Percentiles rank a stretch among this genome's conserved stretches.
Conservation (phyloP, 2,888 invertebrate species). For the Adelognathus sp. region DNA sequence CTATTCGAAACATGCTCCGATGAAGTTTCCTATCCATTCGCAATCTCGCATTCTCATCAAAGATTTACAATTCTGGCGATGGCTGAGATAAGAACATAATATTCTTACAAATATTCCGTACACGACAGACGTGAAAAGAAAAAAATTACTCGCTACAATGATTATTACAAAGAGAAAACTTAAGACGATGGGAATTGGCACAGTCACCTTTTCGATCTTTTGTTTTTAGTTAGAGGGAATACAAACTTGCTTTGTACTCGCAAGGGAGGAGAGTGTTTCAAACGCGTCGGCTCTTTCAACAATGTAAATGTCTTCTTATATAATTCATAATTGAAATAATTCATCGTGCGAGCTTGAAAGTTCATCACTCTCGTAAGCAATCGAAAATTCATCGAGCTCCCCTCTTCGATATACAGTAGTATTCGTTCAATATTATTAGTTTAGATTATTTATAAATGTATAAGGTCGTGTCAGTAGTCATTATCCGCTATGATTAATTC, state of each 20-base stretch:
- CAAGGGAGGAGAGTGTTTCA: conserved; percentile 47
- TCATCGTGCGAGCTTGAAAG: not conserved
- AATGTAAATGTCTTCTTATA: conserved; percentile 21
- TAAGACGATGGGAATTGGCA: conserved; percentile 53
- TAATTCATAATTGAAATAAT: conserved; percentile 42
- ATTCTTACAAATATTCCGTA: conserved; percentile 32
- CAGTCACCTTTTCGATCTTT: conserved; percentile 42
- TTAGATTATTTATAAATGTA: conserved; percentile 56
- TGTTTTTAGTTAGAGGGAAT: conserved; percentile 46
- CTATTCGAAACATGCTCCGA: not conserved
- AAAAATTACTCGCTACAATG: conserved; percentile 19
- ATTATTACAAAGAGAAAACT: conserved; percentile 13
- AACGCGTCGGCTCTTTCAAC: conserved; percentile 35
- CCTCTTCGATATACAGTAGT: conserved; percentile 56
- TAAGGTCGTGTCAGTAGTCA: conserved; percentile 53
- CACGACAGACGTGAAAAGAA: conserved; percentile 8
- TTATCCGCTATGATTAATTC: conserved; percentile 45
- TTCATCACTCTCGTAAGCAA: not conserved
- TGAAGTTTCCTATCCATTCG: not conserved
- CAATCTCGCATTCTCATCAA: too few relatives aligned
- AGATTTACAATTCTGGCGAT: not conserved
- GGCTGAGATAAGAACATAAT: conserved; percentile 2
- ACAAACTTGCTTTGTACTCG: conserved; percentile 56
- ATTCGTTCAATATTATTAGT: conserved; percentile 46
- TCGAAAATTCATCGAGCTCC: conserved; percentile 41